These are phyloP conservation scores for Leptura quadrifasciata DNA, from an alignment of 2,888 invertebrate genomes.

Conservation along the genomic window DNA sequence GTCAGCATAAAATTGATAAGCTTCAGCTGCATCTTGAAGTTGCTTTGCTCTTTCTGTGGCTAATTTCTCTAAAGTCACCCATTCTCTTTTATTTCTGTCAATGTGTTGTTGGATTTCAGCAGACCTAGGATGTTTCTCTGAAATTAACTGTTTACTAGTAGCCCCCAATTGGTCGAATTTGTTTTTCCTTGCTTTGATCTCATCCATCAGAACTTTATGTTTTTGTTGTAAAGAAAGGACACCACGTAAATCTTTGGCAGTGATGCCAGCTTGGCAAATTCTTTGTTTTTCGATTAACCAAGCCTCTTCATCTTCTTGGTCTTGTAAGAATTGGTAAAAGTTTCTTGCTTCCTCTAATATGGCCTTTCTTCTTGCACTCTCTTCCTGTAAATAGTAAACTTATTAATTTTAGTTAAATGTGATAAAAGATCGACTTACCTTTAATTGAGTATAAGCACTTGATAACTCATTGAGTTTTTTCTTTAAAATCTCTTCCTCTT, in stretches of 20 bases:
- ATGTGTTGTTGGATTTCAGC: conserved; percentile 88
- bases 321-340: conserved; percentile 96
- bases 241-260: conserved; percentile 94
- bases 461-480: conserved; percentile 86
- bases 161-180: conserved; percentile 85
- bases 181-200: conserved; percentile 86
- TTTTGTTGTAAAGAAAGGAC: conserved; percentile 93
- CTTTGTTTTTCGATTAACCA: conserved; percentile 97
- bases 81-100: conserved; percentile 87
- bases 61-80: conserved; percentile 91
- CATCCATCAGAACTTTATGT: conserved; percentile 92
- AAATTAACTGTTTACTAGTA: conserved; percentile 78
- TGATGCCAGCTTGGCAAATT: conserved; percentile 93
- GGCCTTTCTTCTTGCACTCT: conserved; percentile 86
- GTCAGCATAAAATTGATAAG: conserved; percentile 97
- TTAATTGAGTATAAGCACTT: conserved; percentile 80
- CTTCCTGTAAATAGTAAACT: conserved; percentile 74
- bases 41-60: conserved; percentile 85
- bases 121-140: conserved; percentile 88
- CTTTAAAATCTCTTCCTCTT: conserved; percentile 79
- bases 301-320: conserved; percentile 97
- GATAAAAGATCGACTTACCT: conserved; percentile 73
- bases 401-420: background rate
- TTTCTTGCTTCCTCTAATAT: conserved; percentile 94
- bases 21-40: conserved; percentile 91